Base-by-base conservation (phyloP, 2,797 vertebrate species). In the Sebastes diaconus region DNA sequence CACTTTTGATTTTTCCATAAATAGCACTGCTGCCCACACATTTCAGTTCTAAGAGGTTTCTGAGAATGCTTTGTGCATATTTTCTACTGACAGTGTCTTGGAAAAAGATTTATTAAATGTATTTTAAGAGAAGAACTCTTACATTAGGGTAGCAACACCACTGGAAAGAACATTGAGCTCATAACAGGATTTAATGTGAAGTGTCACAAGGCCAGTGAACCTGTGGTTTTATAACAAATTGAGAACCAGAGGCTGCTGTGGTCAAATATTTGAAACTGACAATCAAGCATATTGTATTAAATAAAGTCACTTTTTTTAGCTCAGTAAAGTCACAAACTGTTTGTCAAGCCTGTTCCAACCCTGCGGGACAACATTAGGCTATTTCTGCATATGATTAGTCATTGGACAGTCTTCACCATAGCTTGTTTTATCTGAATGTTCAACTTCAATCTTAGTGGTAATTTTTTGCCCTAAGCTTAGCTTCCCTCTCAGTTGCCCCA, bases 21-120 rank as follows among this genome's bases (percentile, higher is more conserved):
- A 79, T 81, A 79, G 71, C 68, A 54, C 29, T 25, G 25, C 58
- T 74, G n/a, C 60, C 64, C 65, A 77, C 55, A 61, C 39, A 20
- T 67, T 75, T 80, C 50, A 34, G 16, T 24, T 69, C 14, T 13
- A 4, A 18, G 24, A 72, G 59, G 67, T 34, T 27, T 61, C 16
- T 68, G 75, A 61, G n/a, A 50, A 24, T 2, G 46, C 24, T 69
- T 63, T 54, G 6, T 74, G 34, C 13, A 20, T 46, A 61, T 25
- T 34, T 58, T 69, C 50, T 36, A 3, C 50, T 46, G 29, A 55
- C 52, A 52, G 9, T 71, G 29, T 67, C 16, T 39, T 77, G 20
- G 20, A 24, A 55, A 71, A 79, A 36, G 14, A 10, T 73, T 65
- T 24, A 16, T 22, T 16, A 46, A 29, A 68, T 63, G 14, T 20